Conservation (phyloP, 2,888 invertebrate species). For the Drosophila anomalata region DNA sequence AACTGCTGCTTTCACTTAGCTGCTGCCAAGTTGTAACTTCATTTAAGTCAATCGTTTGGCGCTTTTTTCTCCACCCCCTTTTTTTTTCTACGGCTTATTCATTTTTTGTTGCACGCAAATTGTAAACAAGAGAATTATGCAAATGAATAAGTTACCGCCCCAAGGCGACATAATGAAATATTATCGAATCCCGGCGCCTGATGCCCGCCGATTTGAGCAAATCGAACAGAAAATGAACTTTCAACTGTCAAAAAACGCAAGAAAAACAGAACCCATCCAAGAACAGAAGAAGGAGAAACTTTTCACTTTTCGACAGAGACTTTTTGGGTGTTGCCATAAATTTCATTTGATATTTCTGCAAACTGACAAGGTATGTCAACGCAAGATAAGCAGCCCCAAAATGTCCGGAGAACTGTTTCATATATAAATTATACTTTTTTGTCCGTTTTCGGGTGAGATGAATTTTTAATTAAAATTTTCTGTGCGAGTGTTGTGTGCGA, state of each 20-base stretch:
- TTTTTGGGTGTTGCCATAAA: conserved; percentile 57
- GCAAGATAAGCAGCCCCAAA: conserved; percentile 64
- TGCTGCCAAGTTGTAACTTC: conserved; percentile 76
- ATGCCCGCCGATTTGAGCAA: conserved; percentile 7
- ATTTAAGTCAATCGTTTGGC: conserved; percentile 79
- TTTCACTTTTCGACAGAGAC: conserved; percentile 8
- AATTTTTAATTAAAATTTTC: conserved; percentile 34
- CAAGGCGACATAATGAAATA: conserved; percentile 43
- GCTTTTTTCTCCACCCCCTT: conserved; percentile 11
- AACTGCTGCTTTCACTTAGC: conserved; percentile 56
- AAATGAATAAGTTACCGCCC: conserved; percentile 64
- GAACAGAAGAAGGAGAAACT: neutral
- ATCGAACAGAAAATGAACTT: conserved; percentile 38
- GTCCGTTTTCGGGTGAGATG: conserved; percentile 18
- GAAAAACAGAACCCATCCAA: conserved; percentile 2
- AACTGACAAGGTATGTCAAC: conserved; percentile 77
- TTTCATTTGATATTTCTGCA: conserved; percentile 72
- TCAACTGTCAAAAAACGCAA: conserved; percentile 22
- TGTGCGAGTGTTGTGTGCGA: conserved; percentile 11
- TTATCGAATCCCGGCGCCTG: conserved; percentile 26
- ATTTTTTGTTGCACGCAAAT: conserved; percentile 52
- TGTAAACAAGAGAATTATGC: conserved; percentile 82
- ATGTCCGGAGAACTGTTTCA: conserved; percentile 44
- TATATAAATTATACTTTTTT: conserved; percentile 61
- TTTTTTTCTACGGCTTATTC: neutral